These are phyloP conservation scores for Ceratoteleas bidentatus DNA, from an alignment of 1,140 invertebrate genomes.

Conservation along the genomic window DNA sequence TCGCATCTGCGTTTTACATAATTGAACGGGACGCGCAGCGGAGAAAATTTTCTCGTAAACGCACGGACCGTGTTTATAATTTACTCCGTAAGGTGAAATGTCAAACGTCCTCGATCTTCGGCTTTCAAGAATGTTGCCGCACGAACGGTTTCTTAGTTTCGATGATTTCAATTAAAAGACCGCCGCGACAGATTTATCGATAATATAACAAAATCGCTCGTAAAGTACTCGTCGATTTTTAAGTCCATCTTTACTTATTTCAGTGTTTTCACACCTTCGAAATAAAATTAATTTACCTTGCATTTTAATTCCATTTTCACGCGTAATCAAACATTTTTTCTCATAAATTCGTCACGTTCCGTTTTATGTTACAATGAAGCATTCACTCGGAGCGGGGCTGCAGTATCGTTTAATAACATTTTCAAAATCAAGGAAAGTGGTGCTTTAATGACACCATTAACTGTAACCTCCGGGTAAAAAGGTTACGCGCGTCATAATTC, in stretches of 20 bases:
- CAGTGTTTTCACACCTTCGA: neutral
- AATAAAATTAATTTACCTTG: too few species aligned
- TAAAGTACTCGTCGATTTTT: neutral
- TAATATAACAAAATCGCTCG: neutral
- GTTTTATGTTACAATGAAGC: neutral
- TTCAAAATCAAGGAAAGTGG: slow-evolving; percentile 1
- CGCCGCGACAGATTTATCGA: neutral
- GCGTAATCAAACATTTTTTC: too few species aligned
- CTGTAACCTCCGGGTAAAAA: neutral
- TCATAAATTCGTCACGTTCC: neutral
- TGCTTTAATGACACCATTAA: neutral
- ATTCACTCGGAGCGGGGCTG: neutral
- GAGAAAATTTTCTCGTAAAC: neutral
- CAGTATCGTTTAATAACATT: neutral
- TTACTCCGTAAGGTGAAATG: slow-evolving; percentile 18
- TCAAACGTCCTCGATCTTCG: slow-evolving; percentile 12
- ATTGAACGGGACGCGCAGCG: neutral
- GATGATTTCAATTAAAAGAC: neutral
- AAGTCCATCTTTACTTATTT: neutral
- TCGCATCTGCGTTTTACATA: neutral
- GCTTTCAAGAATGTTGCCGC: slow-evolving; percentile 5
- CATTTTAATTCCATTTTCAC: too few species aligned
- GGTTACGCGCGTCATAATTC: slow-evolving; percentile 8
- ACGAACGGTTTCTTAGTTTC: slow-evolving; percentile 1
- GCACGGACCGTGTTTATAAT: neutral